phyloP scores from a whole-genome alignment of 2,888 invertebrate species.

The Choreutis nemorana region DNA sequence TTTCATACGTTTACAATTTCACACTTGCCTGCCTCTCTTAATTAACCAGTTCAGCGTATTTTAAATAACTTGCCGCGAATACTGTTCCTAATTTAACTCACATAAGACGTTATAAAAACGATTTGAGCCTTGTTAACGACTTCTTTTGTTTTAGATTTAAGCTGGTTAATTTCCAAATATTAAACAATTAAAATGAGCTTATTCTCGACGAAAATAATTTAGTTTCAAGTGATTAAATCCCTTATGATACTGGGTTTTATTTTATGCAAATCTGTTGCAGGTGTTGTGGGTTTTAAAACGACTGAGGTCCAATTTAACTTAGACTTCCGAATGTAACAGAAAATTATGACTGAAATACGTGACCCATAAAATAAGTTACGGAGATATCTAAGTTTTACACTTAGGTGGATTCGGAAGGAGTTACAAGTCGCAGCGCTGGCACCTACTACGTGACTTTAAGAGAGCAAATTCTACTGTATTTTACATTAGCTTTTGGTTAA shows the following conservation, averaged over 20 bases:
- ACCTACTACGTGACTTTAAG: slow-evolving; percentile 41
- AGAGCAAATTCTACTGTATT: slow-evolving; percentile 35
- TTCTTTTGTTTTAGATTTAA: no score
- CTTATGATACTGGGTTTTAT: no score
- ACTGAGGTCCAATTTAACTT: slow-evolving; percentile 11
- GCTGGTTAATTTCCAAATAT: no score
- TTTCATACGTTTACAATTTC: slow-evolving; percentile 54
- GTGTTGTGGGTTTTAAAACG: no score
- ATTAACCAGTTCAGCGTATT: slow-evolving; percentile 51
- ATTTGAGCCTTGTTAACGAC: no score
- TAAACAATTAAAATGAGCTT: no score
- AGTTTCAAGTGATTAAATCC: no score
- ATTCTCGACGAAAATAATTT: no score
- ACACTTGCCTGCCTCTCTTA: slow-evolving; percentile 41
- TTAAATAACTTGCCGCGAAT: slow-evolving; percentile 35
- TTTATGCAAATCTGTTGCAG: no score
- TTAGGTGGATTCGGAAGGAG: slow-evolving; percentile 23
- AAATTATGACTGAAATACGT: slow-evolving; percentile 14
- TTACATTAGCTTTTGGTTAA: slow-evolving; percentile 46
- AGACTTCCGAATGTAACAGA: slow-evolving; percentile 12
- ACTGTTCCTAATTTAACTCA: no score
- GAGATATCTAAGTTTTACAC: slow-evolving; percentile 24
- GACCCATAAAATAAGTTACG: slow-evolving; percentile 17
- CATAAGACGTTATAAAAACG: no score
- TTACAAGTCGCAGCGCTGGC: slow-evolving; percentile 27